Conservation (phyloP, 2,797 vertebrate species). For the Gobio occitaniae region DNA sequence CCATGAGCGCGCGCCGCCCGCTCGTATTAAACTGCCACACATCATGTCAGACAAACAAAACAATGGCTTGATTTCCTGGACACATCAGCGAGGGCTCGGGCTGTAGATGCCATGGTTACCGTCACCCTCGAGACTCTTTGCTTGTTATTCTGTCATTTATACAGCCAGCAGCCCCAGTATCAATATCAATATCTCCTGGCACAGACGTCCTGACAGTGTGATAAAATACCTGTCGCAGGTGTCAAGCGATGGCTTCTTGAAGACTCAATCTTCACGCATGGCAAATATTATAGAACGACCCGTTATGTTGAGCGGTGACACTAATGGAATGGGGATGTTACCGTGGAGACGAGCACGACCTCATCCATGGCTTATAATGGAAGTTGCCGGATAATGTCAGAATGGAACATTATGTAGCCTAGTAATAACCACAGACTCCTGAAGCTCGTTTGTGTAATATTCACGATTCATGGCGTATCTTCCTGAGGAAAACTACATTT, state of each 20-base stretch:
- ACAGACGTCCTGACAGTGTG: constrained; percentile 41
- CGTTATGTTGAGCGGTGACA: constrained; percentile 16
- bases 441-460: constrained; percentile 28
- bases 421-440: constrained; percentile 9
- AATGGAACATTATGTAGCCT: neutral
- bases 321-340: constrained; percentile 47
- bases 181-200: constrained; percentile 41
- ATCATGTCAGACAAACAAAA: constrained; percentile 43
- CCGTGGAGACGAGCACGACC: constrained; percentile 22
- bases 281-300: constrained; percentile 15
- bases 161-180: constrained; percentile 25
- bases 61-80: constrained; percentile 35
- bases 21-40: constrained; percentile 28
- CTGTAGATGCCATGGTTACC: constrained; percentile 36
- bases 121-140: neutral
- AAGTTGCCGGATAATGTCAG: constrained; percentile 13
- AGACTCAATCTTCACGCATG: constrained; percentile 15
- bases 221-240: constrained; percentile 55
- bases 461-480: constrained; percentile 2
- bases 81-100: neutral
- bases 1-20: neutral
- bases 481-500: neutral
- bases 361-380: neutral
- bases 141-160: constrained; percentile 36
- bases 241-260: constrained; percentile 31